Base-by-base conservation (phyloP, 2,113 vertebrate genomes). In the Hypanus sabinus region DNA sequence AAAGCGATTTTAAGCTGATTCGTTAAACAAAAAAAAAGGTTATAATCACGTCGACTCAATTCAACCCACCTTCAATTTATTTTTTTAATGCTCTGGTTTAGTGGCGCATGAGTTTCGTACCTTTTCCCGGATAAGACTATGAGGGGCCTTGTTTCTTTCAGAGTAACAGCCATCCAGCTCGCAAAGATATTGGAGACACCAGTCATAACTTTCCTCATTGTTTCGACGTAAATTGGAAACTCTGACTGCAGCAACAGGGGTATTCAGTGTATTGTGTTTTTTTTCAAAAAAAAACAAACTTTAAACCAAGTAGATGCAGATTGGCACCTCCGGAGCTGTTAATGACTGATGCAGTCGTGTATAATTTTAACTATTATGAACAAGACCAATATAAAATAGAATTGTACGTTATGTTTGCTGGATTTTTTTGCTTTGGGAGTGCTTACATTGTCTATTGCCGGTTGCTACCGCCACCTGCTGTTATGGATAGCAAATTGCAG, bases 281-380 rank as follows among this genome's bases (percentile, higher is more conserved):
- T 36, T 81, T 3, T 16, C 0, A 38, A 38, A 81, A 81, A 20
- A 81, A 81, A 71, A 93, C 73, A 65, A 90, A 65, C 65, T 88
- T 65, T 18, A 33, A 90, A 65, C 30, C 9, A 80, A 27, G 30
- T 62, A n/a, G 33, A n/a, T 90, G 65, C 60, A 85, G 85, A 90
- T 14, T 65, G 85, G 55, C 55, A 85, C 46, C 57, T 70, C 88
- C 88, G 65, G 91, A 92, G 65, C 90, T 68, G 90, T 71, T 92
- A 71, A 36, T 92, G 68, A 93, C 91, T 73, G 91, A 93, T 93
- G 68, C 65, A 93, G 46, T 93, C 70, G 20, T 93, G 91, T 73
- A 93, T 73, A 93, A 73, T 70, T 92, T 92, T 92, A 92, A 93
- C 20, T 93, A 71, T 93, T 93, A 73, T 73, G 70, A 93, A 75